A percentile compares a stretch with the other conserved stretches of the same genome.
Evolutionary conservation across 2,113 vertebrate genomes (phyloP).

Genomic region (Nothobranchius kuhntae): DNA sequence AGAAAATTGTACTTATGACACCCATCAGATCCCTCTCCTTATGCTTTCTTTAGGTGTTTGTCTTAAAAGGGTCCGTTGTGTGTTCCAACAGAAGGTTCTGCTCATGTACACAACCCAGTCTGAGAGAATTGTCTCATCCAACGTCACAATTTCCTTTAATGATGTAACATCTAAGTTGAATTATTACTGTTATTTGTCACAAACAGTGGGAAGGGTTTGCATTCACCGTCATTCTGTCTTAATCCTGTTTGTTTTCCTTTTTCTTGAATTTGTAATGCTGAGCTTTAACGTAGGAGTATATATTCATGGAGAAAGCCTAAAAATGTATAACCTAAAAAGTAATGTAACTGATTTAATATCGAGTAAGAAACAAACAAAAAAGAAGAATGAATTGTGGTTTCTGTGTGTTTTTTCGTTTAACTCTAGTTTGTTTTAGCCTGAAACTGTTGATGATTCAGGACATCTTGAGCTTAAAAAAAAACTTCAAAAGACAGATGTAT

Average conservation of each 20-base stretch:
- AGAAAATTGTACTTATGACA: constrained; percentile 68
- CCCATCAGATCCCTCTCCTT: constrained; percentile 71
- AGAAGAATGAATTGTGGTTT: constrained; percentile 81
- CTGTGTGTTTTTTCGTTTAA: constrained; percentile 74
- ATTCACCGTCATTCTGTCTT: constrained; percentile 75
- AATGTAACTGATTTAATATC: constrained; percentile 79
- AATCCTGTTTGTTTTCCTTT: constrained; percentile 50
- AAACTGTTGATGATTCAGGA: constrained; percentile 72
- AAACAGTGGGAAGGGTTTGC: constrained; percentile 57
- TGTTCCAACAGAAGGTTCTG: constrained; percentile 74
- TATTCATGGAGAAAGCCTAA: constrained; percentile 86
- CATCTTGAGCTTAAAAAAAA: constrained; percentile 50
- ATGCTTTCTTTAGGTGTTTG: constrained; percentile 80
- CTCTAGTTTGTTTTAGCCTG: constrained; percentile 77
- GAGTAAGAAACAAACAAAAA: constrained; percentile 67
- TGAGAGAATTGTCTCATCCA: constrained; percentile 70
- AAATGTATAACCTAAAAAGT: constrained; percentile 81
- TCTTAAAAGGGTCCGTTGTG: constrained; percentile 81
- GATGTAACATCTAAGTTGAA: constrained; percentile 77
- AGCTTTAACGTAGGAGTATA: constrained; percentile 88
- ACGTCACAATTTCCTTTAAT: constrained; percentile 77
- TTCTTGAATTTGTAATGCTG: constrained; percentile 77
- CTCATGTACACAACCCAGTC: constrained; percentile 76
- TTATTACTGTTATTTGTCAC: constrained; percentile 72
- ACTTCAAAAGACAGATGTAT: constrained; percentile 28